A percentile compares a stretch with the other conserved stretches of the same genome.
These are phyloP conservation scores for Brachyistius frenatus DNA, from an alignment of 2,113 vertebrate genomes.

Conservation along the genomic window DNA sequence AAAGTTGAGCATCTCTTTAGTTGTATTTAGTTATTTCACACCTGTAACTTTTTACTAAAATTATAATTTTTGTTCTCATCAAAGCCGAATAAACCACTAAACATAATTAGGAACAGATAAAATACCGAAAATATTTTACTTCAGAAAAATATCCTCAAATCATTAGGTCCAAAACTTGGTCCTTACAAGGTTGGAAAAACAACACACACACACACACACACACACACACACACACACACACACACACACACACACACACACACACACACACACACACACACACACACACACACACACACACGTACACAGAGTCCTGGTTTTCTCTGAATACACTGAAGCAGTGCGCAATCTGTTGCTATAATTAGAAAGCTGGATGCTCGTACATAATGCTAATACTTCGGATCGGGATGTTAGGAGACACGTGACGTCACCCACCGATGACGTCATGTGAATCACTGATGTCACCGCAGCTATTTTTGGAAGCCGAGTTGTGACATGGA, in stretches of 20 bases:
- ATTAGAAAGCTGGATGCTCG: slow-evolving; percentile 53
- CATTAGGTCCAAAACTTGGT: neutral
- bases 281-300: neutral
- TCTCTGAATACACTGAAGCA: slow-evolving; percentile 35
- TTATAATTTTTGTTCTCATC: neutral
- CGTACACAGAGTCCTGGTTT: slow-evolving; percentile 25
- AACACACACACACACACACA: neutral
- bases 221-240: neutral
- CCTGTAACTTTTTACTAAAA: neutral
- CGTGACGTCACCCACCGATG: slow-evolving; percentile 52
- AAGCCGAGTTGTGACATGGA: slow-evolving; percentile 54
- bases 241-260: neutral
- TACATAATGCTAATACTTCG: slow-evolving; percentile 56
- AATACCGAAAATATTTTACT: no score
- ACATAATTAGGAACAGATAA: no score
- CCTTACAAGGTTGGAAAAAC: slow-evolving; percentile 9
- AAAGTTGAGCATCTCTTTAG: no score
- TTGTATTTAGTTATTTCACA: neutral
- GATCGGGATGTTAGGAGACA: slow-evolving; percentile 49
- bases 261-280: neutral
- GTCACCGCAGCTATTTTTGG: slow-evolving; percentile 69
- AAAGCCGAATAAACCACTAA: neutral
- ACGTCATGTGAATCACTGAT: slow-evolving; percentile 55
- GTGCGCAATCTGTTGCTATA: slow-evolving; percentile 54
- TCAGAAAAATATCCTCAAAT: neutral